Evolutionary conservation across 2,888 invertebrate genomes (phyloP), one percentile per base, ranked within the genome.

Genomic region (Bursaphelenchus okinawaensis): DNA sequence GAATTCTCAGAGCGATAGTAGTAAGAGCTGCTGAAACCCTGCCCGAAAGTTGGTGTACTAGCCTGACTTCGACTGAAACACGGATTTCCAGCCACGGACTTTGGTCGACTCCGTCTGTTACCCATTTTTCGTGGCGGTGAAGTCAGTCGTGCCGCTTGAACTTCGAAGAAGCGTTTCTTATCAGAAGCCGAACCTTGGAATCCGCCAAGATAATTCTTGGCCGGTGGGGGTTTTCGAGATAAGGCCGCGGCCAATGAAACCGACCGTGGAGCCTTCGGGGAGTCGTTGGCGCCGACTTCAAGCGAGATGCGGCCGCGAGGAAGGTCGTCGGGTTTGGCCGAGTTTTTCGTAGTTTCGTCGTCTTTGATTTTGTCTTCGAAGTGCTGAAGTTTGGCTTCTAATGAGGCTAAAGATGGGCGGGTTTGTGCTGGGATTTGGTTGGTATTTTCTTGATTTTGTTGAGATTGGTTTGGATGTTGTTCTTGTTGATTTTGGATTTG

Each of bases 141-240:
- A 16, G 52, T 12, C 24, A 52, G 60, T 4, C 31, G 57, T 7
- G 64, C 55, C 3, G 56, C 63, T 16, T 59, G 50, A 23, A 52
- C 52, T 40, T 67, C 67, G 51, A 67, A 67, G 54, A 67, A 67
- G 8, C 29, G 16, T n/a, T 63, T 54, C 29, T 67, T 67, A n/a
- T 67, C 63, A 27, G 26, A 27, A 12, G 67, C 60, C 7, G 63
- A 52, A 6, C 67, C 67, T n/a, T 54, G 52, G 16, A 63, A 67
- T n/a, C 67, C 67, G 12, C 67, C 67, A 19, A 31, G 26, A 28
- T 62, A 62, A 40, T 40, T 40, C 6, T 40, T 12, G 12, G 40
- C 40, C 40, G 40, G 40, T 16, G 40, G 40, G 40, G 40, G 40
- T 40, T 40, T 40, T 4, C 40, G 40, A 6, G 40, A 40, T 16